These are phyloP conservation scores for Asbolus verrucosus DNA, from an alignment of 1,140 invertebrate genomes.

Conservation along the genomic window DNA sequence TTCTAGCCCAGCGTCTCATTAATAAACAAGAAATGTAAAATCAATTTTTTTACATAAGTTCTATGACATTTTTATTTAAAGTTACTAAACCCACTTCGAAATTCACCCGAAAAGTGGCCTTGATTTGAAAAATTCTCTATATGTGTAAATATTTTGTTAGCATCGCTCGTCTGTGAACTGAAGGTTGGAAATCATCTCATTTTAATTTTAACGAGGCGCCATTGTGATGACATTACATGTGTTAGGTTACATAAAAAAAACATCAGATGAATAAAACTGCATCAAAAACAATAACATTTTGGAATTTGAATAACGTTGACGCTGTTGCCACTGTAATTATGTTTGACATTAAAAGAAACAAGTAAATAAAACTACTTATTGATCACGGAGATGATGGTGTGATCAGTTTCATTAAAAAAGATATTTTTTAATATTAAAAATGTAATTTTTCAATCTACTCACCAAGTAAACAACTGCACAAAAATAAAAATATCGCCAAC, in stretches of 20 bases:
- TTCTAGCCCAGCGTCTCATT: constrained; percentile 6
- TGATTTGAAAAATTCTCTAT: constrained; percentile 1
- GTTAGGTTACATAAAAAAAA: no score
- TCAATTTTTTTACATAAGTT: constrained; percentile 1
- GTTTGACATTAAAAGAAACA: background rate
- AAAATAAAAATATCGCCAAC: background rate
- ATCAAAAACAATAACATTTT: no score
- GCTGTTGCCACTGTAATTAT: no score
- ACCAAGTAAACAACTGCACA: background rate
- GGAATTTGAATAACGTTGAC: no score
- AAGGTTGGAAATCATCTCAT: background rate
- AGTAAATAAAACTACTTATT: no score
- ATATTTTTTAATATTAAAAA: no score
- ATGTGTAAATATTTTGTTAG: no score
- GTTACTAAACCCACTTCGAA: constrained; percentile 1
- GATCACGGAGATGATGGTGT: no score
- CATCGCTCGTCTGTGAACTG: no score
- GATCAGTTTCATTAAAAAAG: no score
- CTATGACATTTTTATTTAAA: constrained; percentile 33
- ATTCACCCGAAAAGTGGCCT: constrained; percentile 12
- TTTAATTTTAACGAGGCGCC: background rate
- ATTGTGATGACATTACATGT: no score
- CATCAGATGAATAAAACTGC: background rate
- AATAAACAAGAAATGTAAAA: constrained; percentile 31
- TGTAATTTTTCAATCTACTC: no score